Conservation (phyloP, 2,113 vertebrate genomes). For the Muntiacus muntjak region DNA sequence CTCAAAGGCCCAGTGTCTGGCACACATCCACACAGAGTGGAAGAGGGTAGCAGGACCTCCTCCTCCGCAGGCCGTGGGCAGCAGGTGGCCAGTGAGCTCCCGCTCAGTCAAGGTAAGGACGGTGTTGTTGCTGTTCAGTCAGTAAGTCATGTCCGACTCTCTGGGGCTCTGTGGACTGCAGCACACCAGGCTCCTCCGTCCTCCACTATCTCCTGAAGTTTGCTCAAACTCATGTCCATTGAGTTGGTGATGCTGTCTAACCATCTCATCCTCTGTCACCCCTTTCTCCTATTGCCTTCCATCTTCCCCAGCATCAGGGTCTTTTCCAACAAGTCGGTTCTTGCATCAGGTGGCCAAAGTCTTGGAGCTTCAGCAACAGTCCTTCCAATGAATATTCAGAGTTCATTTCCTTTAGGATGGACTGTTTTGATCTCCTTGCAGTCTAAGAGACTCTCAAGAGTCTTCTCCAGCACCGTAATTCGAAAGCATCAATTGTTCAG, state of each 20-base stretch:
- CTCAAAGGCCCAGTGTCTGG: not conserved
- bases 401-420: not conserved
- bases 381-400: not conserved
- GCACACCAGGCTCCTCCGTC: not conserved
- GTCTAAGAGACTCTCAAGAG: not conserved
- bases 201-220: not conserved
- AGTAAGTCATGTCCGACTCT: not conserved
- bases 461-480: not conserved
- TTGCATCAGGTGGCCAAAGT: not conserved
- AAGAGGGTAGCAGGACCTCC: not conserved
- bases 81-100: not conserved
- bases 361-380: not conserved
- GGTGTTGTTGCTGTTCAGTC: not conserved
- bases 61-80: not conserved
- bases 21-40: not conserved
- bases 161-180: not conserved
- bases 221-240: not conserved
- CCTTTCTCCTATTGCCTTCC: not conserved
- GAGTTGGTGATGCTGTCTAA: not conserved
- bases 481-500: not conserved
- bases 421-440: not conserved
- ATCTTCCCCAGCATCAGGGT: not conserved
- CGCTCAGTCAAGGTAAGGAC: not conserved
- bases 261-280: not conserved
- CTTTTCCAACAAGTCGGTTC: not conserved